Evolutionary conservation across 2,113 vertebrate genomes (phyloP), one percentile per base, ranked within the genome.

Genomic region (Cyprinodon variegatus): DNA sequence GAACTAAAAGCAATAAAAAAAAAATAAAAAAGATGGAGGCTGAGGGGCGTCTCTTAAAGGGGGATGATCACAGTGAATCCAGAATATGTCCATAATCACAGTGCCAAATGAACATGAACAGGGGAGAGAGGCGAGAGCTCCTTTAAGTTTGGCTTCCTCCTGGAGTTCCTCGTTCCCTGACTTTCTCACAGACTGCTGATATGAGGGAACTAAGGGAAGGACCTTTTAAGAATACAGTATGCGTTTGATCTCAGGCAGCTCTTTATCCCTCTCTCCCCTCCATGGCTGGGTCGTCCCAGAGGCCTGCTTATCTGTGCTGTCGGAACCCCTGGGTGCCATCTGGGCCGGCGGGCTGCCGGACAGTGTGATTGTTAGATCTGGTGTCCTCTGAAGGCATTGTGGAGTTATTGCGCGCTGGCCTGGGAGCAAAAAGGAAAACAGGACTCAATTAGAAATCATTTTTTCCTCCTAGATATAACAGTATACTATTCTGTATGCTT

Each of bases 241-340:
- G 76, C 57, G 46, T 83, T 88, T 89, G 66, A 77, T 86, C 68
- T 83, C 77, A 76, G 75, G 67, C 66, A 74, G 74, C 77, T 57
- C 63, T 68, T n/a, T 20, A 57, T 61, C 65, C 72, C 75, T 66
- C 37, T 64, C 82, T 80, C 71, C 72, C 61, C 75, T 72, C 40
- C 1, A 65, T 65, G 65, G 76, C 80, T 81, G 68, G 68, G 84
- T 61, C 79, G 81, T 84, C 72, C 89, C 59, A 57, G 22, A 22
- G 84, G 83, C 83, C 77, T 70, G 77, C 74, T 94, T 98, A 99
- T 98, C 97, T 98, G 94, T 96, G 95, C 76, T 99, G 97, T 86
- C 95, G 95, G 95, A 99, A 98, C 88, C 97, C 97, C 68, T 97
- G 98, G 65, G 95, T 96, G 83, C 97, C 95, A 60, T 98, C 97